These are phyloP conservation scores for Brachyopa scutellaris DNA, from an alignment of 2,888 invertebrate genomes.

Conservation along the genomic window DNA sequence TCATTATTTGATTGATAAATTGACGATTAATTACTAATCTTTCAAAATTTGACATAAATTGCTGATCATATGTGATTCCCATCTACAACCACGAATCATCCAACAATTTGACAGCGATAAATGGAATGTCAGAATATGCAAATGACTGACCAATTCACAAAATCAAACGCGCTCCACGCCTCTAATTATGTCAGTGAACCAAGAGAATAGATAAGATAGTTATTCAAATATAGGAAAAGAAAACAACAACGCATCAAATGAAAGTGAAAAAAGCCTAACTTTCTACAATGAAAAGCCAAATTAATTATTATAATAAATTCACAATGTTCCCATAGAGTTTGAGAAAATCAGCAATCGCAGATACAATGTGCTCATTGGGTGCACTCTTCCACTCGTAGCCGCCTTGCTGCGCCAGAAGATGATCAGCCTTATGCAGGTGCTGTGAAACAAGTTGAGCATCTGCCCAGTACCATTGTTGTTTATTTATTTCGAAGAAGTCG, in stretches of 20 bases:
- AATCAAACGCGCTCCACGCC: background rate
- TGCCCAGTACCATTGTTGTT: constrained; percentile 12
- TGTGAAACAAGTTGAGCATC: background rate
- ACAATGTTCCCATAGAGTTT: constrained; percentile 32
- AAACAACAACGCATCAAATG: background rate
- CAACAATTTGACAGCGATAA: background rate
- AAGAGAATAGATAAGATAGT: background rate
- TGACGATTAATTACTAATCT: too few relatives aligned
- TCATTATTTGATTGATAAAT: too few relatives aligned
- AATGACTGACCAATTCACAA: constrained; percentile 9
- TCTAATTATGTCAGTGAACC: constrained; percentile 21
- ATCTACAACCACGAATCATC: too few relatives aligned
- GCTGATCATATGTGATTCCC: too few relatives aligned
- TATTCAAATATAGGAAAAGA: background rate
- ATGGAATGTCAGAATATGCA: constrained; percentile 16
- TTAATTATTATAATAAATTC: constrained; percentile 50
- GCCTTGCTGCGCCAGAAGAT: constrained; percentile 10
- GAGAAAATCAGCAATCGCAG: constrained; percentile 26
- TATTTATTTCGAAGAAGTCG: background rate
- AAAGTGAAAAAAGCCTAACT: constrained; percentile 55
- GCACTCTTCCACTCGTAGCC: constrained; percentile 1
- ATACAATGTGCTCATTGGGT: constrained; percentile 17
- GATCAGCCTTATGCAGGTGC: constrained; percentile 17
- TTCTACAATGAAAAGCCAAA: constrained; percentile 54
- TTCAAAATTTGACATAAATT: background rate